These are phyloP conservation scores for Harpegnathos saltator DNA, from an alignment of 1,140 invertebrate genomes.

Conservation along the genomic window DNA sequence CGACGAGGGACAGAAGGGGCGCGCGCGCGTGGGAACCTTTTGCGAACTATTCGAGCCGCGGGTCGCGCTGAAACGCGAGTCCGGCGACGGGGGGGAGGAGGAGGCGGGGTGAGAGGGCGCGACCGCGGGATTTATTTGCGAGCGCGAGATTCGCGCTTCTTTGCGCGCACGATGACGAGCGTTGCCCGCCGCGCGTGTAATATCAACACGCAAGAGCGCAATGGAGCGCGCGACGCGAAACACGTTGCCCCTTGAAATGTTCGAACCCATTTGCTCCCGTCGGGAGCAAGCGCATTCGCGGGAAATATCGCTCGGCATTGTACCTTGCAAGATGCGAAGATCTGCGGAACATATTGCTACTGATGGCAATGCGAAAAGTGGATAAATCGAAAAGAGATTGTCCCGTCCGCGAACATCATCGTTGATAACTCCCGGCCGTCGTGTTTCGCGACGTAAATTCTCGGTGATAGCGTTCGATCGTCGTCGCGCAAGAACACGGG, in stretches of 20 bases:
- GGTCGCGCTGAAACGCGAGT: not conserved
- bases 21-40: slow-evolving; percentile 17
- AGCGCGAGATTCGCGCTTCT: no score
- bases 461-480: slow-evolving; percentile 39
- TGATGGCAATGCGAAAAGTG: slow-evolving; percentile 29
- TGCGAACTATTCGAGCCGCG: slow-evolving; percentile 25
- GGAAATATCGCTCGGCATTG: slow-evolving; percentile 22
- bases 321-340: not conserved
- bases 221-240: slow-evolving; percentile 1
- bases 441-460: slow-evolving; percentile 43
- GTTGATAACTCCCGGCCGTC: slow-evolving; percentile 33
- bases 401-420: slow-evolving; percentile 31
- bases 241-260: not conserved
- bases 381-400: slow-evolving; percentile 48
- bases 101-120: no score
- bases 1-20: not conserved
- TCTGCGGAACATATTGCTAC: slow-evolving; percentile 9
- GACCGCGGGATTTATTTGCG: no score
- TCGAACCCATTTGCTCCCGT: not conserved
- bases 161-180: no score
- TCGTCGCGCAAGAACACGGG: slow-evolving; percentile 27
- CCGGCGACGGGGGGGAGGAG: no score
- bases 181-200: no score
- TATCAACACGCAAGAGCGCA: not conserved
- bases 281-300: not conserved